phyloP scores from a whole-genome alignment of 2,888 invertebrate genomes.

The Drosophila atroscutellata region DNA sequence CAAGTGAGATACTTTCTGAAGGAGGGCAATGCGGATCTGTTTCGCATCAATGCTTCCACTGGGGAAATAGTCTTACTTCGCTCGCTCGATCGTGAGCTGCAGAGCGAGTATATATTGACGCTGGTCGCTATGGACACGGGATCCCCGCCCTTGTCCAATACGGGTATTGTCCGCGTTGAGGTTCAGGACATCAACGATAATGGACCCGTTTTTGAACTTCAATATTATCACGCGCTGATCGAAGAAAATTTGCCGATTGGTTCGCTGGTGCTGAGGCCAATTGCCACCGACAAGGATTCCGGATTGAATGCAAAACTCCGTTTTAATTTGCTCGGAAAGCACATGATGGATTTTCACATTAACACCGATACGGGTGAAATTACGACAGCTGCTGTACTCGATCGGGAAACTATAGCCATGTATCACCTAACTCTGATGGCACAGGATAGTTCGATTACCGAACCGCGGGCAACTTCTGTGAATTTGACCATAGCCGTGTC shows the following conservation, averaged over 20 bases:
- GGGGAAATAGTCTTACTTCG: constrained; percentile 94
- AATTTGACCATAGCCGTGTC: constrained; percentile 92
- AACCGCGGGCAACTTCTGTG: constrained; percentile 92
- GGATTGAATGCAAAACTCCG: constrained; percentile 94
- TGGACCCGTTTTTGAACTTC: constrained; percentile 93
- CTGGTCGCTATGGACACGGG: constrained; percentile 98
- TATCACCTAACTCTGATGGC: constrained; percentile 94
- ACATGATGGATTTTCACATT: constrained; percentile 92
- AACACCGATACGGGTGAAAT: constrained; percentile 92
- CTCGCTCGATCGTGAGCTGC: constrained; percentile 93
- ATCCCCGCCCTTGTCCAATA: constrained; percentile 95
- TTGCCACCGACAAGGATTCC: constrained; percentile 92
- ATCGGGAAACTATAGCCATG: constrained; percentile 91
- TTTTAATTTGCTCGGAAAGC: constrained; percentile 93
- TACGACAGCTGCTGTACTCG: constrained; percentile 89
- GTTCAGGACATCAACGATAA: constrained; percentile 98
- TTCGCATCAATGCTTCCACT: constrained; percentile 95
- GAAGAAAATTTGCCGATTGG: constrained; percentile 93
- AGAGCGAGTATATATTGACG: constrained; percentile 93
- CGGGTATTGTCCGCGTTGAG: constrained; percentile 94
- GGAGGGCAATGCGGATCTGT: constrained; percentile 95
- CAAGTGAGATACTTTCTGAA: constrained; percentile 96
- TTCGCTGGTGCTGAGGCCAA: constrained; percentile 91
- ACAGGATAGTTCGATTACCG: constrained; percentile 94
- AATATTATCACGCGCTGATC: constrained; percentile 91